phyloP scores from a whole-genome alignment of 2,113 vertebrate genomes.

The Sula dactylatra region DNA sequence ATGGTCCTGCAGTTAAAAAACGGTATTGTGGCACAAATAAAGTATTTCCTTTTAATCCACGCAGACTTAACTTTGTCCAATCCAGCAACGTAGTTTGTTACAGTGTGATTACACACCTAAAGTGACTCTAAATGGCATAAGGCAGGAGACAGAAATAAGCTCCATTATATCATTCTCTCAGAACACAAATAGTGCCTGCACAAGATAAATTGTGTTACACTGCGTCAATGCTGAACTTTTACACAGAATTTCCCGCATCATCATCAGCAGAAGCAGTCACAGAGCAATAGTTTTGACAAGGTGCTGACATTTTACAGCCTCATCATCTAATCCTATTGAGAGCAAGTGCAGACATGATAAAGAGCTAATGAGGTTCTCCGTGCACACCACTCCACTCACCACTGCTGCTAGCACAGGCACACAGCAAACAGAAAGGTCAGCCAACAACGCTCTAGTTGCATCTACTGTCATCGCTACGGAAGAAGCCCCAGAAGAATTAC shows the following conservation, averaged over 20 bases:
- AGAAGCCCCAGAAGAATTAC: neutral
- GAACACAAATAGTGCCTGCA: neutral
- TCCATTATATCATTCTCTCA: neutral
- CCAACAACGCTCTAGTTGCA: neutral
- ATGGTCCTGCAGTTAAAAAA: neutral
- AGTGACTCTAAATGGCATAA: neutral
- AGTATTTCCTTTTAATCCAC: neutral
- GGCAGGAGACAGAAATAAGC: neutral
- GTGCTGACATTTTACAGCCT: constrained; percentile 61
- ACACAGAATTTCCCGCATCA: neutral
- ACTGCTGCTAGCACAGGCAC: neutral
- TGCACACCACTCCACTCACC: neutral
- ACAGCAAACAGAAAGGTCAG: neutral
- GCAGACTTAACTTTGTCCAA: neutral
- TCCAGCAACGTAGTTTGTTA: neutral
- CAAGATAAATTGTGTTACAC: neutral
- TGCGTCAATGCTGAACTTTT: constrained; percentile 51
- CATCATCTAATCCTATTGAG: constrained; percentile 36
- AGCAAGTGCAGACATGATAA: constrained; percentile 56
- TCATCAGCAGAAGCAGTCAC: neutral
- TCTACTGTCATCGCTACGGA: rapidly evolving
- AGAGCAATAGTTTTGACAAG: constrained; percentile 38
- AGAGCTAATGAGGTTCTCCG: constrained; percentile 25
- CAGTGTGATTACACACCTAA: neutral
- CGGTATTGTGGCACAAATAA: neutral